Evolutionary conservation across 1,140 invertebrate genomes (phyloP).

Genomic region (Akabosia matsudoensis): DNA sequence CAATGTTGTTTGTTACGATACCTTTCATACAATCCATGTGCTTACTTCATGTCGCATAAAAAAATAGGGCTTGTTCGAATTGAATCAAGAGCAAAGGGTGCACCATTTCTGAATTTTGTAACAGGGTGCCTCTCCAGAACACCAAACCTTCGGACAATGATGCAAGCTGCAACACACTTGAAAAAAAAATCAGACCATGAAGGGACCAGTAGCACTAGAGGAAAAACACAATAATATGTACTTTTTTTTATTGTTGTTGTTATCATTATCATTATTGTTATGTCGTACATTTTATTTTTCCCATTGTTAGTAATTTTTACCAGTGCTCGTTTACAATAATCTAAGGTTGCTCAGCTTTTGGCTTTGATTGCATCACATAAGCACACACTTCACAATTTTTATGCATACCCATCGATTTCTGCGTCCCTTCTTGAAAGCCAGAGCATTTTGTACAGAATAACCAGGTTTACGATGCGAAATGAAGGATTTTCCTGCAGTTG

Average conservation of each 20-base stretch:
- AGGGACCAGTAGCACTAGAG: too few species aligned
- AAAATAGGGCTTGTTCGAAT: not conserved
- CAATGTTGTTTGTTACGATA: not conserved
- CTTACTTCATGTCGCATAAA: too few species aligned
- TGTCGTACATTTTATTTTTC: not conserved
- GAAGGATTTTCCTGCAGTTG: too few species aligned
- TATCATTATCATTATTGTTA: not conserved
- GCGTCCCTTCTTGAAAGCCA: not conserved
- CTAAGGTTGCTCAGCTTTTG: not conserved
- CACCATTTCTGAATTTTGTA: not conserved
- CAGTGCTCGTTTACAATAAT: not conserved
- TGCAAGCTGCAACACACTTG: not conserved
- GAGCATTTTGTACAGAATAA: not conserved
- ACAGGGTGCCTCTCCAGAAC: not conserved
- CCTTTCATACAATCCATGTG: not conserved
- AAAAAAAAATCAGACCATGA: conserved; percentile 15
- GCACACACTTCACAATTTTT: conserved; percentile 7
- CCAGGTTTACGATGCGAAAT: too few species aligned
- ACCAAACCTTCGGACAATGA: not conserved
- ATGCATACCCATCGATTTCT: not conserved
- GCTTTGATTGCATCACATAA: conserved; percentile 7
- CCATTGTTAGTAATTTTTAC: not conserved
- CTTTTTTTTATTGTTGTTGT: not conserved
- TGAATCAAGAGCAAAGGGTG: not conserved
- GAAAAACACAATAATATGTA: not conserved